Evolutionary conservation across 2,113 vertebrate genomes (phyloP), one percentile per base, ranked within the genome.

Genomic region (Cranoglanis bouderius): DNA sequence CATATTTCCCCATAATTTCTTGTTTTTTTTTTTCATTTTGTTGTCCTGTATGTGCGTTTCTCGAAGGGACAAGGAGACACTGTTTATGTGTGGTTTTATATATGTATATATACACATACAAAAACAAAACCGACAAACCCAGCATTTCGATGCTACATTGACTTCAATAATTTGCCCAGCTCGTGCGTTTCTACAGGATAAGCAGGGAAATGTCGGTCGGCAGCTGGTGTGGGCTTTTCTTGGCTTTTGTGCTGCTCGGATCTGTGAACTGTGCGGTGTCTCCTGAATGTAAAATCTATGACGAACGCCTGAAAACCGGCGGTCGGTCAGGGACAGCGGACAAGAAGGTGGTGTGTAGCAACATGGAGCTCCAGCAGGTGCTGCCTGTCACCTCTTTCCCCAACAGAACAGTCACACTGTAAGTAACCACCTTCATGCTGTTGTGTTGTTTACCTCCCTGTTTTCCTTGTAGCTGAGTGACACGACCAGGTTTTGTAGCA

Each of bases 381-480:
- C 88, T 97, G 84, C 96, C 96, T 26, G 93, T 96, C 26, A 96
- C 96, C 81, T 93, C 95, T 53, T 95, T 98, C 87, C 97, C 97
- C 87, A 97, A 98, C 96, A 94, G 96, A 90, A 99, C 97, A 14
- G 96, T 97, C 93, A 96, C 97, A 35, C 95, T 99, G 98, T 99
- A 94, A 99, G 98, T 99, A 97, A 40, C n/a, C 49, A 49, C 12
- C 2, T 7, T 18, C 43, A 26, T 51, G 19, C 4, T 10, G 43
- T 35, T 53, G 2, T 75, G 1, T 35, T 57, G 51, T 55, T 38
- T 82, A 38, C 24, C 21, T 82, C 61, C 1, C 0, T 55, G 8
- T 43, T 14, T 72, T 18, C 4, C 21, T 14, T 78, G 38, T 49
- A 10, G 19, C 4, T 26, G 38, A 46, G 70, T 74, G 38, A 74